phyloP scores from a whole-genome alignment of 2,888 invertebrate species.

The Nasonovia ribisnigri region DNA sequence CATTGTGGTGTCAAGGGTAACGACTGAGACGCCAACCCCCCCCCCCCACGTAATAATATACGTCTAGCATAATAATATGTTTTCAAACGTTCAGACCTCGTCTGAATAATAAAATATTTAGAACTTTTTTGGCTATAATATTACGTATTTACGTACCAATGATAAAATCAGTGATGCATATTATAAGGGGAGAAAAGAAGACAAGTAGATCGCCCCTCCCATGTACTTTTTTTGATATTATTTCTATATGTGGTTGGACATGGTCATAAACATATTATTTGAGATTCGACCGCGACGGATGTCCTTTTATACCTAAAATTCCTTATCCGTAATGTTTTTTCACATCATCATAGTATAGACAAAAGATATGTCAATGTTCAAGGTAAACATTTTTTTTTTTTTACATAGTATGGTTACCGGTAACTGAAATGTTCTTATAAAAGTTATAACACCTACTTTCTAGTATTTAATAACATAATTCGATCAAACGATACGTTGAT shows the following conservation, averaged over 20 bases:
- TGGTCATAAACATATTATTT: background rate
- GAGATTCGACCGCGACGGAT: background rate
- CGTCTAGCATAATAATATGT: background rate
- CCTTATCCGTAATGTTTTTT: background rate
- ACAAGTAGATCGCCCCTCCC: too few relatives aligned
- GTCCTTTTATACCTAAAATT: background rate
- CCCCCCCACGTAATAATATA: background rate
- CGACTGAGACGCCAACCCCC: background rate
- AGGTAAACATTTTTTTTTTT: background rate
- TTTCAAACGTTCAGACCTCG: background rate
- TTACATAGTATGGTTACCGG: background rate
- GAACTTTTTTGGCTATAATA: background rate
- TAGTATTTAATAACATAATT: background rate
- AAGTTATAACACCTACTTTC: background rate
- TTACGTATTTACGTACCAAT: background rate
- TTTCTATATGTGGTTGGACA: background rate
- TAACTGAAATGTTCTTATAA: background rate
- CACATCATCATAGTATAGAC: too few relatives aligned
- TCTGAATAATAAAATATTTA: background rate
- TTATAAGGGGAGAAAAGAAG: too few relatives aligned
- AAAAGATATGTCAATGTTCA: background rate
- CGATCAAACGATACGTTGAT: background rate
- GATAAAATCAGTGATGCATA: background rate
- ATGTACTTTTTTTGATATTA: too few relatives aligned
- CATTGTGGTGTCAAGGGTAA: background rate